A percentile compares a stretch with the other conserved stretches of the same genome.
These are phyloP conservation scores for Machaerirhynchus nigripectus DNA, from an alignment of 2,113 vertebrate genomes.

Conservation along the genomic window DNA sequence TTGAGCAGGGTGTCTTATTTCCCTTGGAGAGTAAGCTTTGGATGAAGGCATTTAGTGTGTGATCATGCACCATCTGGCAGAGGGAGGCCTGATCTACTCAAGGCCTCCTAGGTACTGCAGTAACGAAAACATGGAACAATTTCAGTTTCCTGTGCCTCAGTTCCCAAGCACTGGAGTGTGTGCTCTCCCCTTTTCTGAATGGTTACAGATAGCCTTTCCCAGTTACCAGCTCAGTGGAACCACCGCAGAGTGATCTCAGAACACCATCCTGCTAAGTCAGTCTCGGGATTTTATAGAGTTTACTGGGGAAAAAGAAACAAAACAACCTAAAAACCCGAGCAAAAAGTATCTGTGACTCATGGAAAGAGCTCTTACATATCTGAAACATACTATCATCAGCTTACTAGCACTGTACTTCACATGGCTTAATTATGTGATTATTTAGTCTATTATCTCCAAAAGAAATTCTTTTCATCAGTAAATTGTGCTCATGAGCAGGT, in stretches of 20 bases:
- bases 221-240: background rate
- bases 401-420: background rate
- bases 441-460: slow-evolving; percentile 30
- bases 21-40: background rate
- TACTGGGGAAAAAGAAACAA: background rate
- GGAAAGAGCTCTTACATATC: background rate
- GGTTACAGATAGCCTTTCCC: background rate
- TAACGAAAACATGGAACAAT: background rate
- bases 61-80: background rate
- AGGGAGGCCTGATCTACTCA: background rate
- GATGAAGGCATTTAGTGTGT: background rate
- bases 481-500: slow-evolving; percentile 14
- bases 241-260: background rate
- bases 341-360: background rate
- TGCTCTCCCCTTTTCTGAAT: background rate
- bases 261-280: background rate
- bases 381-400: slow-evolving; percentile 6
- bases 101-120: background rate
- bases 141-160: background rate
- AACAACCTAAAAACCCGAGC: background rate
- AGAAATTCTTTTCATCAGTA: slow-evolving; percentile 24
- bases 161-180: accelerated
- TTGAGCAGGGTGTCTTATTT: background rate
- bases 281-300: background rate
- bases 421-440: slow-evolving; percentile 40